Evolutionary conservation across 2,797 vertebrate genomes (phyloP).

Genomic region (Syncerus caffer): DNA sequence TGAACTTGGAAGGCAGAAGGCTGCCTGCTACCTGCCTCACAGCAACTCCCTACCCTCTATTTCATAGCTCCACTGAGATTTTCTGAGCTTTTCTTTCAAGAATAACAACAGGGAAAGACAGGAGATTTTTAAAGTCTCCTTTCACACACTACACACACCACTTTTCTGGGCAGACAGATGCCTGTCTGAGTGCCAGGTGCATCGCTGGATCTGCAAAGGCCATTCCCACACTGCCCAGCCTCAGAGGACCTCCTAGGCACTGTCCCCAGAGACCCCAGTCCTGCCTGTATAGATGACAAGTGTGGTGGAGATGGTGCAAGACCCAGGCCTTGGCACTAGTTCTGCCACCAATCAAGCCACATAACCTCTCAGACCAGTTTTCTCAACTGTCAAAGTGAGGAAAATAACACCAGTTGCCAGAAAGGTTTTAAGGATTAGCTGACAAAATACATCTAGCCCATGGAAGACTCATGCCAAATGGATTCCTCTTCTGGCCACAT

Average conservation of each 20-base stretch:
- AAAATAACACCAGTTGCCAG: neutral
- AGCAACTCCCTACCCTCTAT: neutral
- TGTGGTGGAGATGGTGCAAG: neutral
- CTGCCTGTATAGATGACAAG: neutral
- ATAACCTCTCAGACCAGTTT: conserved; percentile 4
- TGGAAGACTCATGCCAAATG: neutral
- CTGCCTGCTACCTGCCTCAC: neutral
- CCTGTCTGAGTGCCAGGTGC: neutral
- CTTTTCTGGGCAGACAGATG: neutral
- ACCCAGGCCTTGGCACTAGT: neutral
- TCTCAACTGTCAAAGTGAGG: neutral
- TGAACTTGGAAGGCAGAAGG: neutral
- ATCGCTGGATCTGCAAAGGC: neutral
- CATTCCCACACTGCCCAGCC: neutral
- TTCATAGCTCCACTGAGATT: neutral
- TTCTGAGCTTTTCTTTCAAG: neutral
- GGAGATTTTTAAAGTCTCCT: neutral
- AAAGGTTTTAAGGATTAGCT: conserved; percentile 1
- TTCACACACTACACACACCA: neutral
- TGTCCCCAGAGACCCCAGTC: neutral
- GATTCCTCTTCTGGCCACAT: neutral
- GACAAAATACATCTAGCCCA: neutral
- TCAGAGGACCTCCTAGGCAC: neutral
- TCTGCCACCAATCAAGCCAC: neutral
- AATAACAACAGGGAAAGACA: neutral